Percentiles rank a stretch among this genome's conserved stretches.
Conservation (phyloP, 2,797 vertebrate genomes). For the Acanthis flammea region DNA sequence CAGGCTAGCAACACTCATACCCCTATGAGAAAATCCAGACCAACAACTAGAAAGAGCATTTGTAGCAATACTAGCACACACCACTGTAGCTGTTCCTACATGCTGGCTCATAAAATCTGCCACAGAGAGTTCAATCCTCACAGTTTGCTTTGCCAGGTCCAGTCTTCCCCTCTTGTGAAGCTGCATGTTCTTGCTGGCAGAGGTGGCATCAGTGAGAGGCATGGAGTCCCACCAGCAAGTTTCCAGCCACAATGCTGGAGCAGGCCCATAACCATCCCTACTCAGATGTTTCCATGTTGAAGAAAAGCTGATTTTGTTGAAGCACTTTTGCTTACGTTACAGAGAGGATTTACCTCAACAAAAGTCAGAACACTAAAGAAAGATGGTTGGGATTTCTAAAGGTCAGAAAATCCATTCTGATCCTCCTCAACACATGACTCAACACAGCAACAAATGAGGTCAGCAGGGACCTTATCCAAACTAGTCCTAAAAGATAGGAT, state of each 20-base stretch:
- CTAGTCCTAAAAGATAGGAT: neutral
- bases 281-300: neutral
- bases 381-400: neutral
- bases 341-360: neutral
- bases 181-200: neutral
- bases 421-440: neutral
- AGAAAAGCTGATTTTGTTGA: neutral
- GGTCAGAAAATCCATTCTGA: neutral
- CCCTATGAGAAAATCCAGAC: neutral
- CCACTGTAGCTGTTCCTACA: neutral
- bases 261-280: neutral
- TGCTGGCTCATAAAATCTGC: accelerated
- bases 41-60: neutral
- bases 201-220: neutral
- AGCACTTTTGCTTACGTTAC: neutral
- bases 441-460: neutral
- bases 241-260: neutral
- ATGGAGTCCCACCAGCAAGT: neutral
- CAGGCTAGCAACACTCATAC: neutral
- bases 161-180: neutral
- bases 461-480: neutral
- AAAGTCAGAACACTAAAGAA: neutral
- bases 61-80: neutral
- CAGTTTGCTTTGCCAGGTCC: neutral
- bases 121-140: neutral